phyloP scores from a whole-genome alignment of 92 coral and sea anemone species.

The Umimayanthus chanpuru region DNA sequence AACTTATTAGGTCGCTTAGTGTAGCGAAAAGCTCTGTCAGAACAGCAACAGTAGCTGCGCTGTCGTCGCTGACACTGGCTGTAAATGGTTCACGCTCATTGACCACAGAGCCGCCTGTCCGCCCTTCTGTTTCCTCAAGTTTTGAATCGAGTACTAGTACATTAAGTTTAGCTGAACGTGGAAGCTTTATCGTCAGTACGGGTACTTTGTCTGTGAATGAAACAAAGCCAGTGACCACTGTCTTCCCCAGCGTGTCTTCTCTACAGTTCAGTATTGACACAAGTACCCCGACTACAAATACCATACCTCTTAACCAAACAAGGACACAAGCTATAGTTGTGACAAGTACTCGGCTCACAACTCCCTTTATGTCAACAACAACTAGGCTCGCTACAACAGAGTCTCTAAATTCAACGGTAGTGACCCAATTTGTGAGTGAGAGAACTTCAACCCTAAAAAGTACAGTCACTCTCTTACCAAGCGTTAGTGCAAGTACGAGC shows the following conservation, averaged over 20 bases:
- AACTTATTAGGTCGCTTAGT: background rate
- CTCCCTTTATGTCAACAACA: background rate
- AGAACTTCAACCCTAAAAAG: background rate
- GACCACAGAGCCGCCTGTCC: background rate
- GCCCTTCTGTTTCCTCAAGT: background rate
- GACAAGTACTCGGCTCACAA: background rate
- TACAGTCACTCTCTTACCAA: background rate
- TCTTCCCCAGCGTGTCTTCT: background rate
- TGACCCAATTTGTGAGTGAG: background rate
- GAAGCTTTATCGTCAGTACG: background rate
- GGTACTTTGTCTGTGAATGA: background rate
- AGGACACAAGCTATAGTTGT: background rate
- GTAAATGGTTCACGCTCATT: background rate
- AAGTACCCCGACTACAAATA: background rate
- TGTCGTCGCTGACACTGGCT: background rate
- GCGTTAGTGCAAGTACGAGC: background rate
- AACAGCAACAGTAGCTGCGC: background rate
- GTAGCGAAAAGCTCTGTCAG: background rate
- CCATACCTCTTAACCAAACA: background rate
- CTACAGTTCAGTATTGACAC: background rate
- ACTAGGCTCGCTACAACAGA: background rate
- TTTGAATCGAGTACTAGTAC: background rate
- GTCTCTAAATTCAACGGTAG: background rate
- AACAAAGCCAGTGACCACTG: background rate
- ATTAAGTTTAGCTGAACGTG: background rate